Percentiles rank a stretch among this genome's conserved stretches.
phyloP scores from a whole-genome alignment of 2,888 invertebrate genomes.

The Clostera curtula region DNA sequence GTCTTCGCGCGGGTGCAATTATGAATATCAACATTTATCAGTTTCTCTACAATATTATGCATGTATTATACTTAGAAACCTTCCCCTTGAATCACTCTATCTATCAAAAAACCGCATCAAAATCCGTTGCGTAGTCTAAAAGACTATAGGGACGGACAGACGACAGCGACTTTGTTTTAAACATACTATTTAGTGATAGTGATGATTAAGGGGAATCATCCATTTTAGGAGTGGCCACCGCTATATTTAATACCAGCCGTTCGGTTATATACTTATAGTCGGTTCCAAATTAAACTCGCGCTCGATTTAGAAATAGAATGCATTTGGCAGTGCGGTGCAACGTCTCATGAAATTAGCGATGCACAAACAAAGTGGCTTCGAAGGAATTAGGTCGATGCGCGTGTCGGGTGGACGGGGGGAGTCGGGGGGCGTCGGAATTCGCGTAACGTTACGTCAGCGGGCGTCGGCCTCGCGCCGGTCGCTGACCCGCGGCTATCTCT shows the following conservation, averaged over 20 bases:
- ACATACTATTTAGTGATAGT: too few species aligned
- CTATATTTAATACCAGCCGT: conserved; percentile 9
- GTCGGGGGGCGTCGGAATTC: conserved; percentile 56
- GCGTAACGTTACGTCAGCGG: conserved; percentile 74
- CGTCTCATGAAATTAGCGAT: conserved; percentile 65
- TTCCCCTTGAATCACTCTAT: too few species aligned
- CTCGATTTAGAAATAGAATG: conserved; percentile 56
- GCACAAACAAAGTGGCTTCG: conserved; percentile 68
- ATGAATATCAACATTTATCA: too few species aligned
- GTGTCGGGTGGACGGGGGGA: conserved; percentile 30
- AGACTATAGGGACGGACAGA: too few species aligned
- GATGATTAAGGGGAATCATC: too few species aligned
- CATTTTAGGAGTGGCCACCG: neutral
- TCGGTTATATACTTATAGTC: conserved; percentile 16
- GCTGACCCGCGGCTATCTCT: conserved; percentile 69
- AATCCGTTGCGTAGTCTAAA: too few species aligned
- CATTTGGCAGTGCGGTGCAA: conserved; percentile 53
- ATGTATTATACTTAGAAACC: too few species aligned
- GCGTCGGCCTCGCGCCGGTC: conserved; percentile 68
- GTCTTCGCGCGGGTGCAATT: too few species aligned
- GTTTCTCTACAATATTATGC: too few species aligned
- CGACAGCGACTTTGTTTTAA: too few species aligned
- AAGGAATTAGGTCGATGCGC: conserved; percentile 68
- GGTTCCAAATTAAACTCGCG: conserved; percentile 34
- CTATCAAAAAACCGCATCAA: too few species aligned